Evolutionary conservation across 2,888 invertebrate species (phyloP).

Genomic region (Ophioninae sp.): DNA sequence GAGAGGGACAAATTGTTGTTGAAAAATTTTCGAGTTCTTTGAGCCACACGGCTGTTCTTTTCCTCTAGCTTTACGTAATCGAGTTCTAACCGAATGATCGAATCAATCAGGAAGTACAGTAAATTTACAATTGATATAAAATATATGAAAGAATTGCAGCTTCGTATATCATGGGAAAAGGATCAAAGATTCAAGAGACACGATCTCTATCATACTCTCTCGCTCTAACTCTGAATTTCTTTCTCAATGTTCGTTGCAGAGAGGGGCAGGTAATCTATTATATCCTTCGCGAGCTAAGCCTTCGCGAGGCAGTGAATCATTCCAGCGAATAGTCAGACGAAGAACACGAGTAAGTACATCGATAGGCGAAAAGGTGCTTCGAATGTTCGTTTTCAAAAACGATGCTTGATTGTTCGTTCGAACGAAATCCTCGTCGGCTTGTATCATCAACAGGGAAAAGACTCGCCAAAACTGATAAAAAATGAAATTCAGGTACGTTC

Average conservation of each 20-base stretch:
- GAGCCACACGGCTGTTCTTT: not conserved
- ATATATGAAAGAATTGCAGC: slow-evolving; percentile 20
- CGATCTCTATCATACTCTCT: not conserved
- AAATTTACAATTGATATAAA: slow-evolving; percentile 13
- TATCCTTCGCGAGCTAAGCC: slow-evolving; percentile 11
- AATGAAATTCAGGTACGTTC: too few species aligned
- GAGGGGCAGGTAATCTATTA: slow-evolving; percentile 25
- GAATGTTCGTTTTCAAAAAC: too few species aligned
- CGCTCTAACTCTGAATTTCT: not conserved
- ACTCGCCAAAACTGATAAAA: too few species aligned
- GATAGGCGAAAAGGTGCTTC: not conserved
- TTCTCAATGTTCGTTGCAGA: not conserved
- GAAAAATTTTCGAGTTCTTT: not conserved
- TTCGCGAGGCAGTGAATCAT: slow-evolving; percentile 31
- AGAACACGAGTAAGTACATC: slow-evolving; percentile 13
- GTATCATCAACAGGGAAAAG: too few species aligned
- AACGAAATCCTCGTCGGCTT: too few species aligned
- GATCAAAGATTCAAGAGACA: not conserved
- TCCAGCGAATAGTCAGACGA: slow-evolving; percentile 44
- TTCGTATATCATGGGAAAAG: not conserved
- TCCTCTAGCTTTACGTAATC: not conserved
- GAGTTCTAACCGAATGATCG: slow-evolving; percentile 9
- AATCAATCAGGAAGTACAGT: slow-evolving; percentile 3
- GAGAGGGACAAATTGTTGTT: not conserved
- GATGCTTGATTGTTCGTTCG: too few species aligned